phyloP scores from a whole-genome alignment of 2,888 invertebrate genomes.

The Rotaria macrura region DNA sequence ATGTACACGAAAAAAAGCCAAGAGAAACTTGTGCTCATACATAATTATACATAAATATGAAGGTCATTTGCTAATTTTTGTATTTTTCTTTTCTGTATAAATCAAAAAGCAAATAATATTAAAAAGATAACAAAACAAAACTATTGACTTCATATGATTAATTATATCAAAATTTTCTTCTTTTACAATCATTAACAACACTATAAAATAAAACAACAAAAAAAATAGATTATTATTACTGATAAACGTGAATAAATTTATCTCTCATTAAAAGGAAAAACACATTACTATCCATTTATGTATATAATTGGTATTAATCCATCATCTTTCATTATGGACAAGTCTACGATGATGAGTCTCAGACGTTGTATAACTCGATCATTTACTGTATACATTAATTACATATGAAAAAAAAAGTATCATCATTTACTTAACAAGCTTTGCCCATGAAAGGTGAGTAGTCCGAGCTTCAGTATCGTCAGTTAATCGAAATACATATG shows the following conservation, averaged over 20 bases:
- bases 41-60: too few relatives aligned
- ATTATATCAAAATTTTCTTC: neutral
- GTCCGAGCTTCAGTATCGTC: neutral
- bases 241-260: neutral
- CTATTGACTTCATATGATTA: neutral
- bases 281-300: neutral
- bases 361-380: neutral
- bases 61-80: too few relatives aligned
- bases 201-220: neutral
- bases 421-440: neutral
- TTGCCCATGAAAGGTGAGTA: neutral
- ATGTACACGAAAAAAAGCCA: too few relatives aligned
- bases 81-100: too few relatives aligned
- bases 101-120: too few relatives aligned
- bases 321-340: neutral
- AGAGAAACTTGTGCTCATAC: too few relatives aligned
- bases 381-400: slow-evolving; percentile 1
- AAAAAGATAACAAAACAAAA: too few relatives aligned
- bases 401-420: neutral
- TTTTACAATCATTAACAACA: neutral
- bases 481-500: neutral
- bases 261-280: neutral
- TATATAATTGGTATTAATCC: neutral
- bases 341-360: neutral
- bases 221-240: neutral